Percentiles rank a stretch among this genome's conserved stretches.
These are phyloP conservation scores for Ciconia stormi DNA, from an alignment of 2,113 vertebrate species.

Conservation along the genomic window DNA sequence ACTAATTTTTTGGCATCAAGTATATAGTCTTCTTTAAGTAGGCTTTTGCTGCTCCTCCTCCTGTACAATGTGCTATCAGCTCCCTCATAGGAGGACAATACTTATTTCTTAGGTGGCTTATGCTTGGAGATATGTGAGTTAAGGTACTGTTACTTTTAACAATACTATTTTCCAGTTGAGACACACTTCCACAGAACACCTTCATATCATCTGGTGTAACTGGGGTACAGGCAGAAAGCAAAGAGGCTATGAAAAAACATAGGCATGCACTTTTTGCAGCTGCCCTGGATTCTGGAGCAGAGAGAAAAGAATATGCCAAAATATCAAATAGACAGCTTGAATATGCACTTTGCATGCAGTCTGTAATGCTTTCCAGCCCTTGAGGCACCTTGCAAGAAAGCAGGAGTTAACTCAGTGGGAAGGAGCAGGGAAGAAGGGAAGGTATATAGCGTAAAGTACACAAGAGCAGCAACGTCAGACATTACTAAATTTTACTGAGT, in stretches of 20 bases:
- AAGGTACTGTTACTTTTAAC: neutral
- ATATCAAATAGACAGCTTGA: neutral
- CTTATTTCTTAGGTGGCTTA: neutral
- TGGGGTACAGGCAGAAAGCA: neutral
- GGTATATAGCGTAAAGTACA: neutral
- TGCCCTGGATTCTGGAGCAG: neutral
- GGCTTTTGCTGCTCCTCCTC: neutral
- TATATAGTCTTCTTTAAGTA: neutral
- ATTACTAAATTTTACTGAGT: neutral
- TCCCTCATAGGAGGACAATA: neutral
- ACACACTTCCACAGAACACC: neutral
- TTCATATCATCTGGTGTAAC: neutral
- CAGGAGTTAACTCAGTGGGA: neutral
- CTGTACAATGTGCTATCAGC: neutral
- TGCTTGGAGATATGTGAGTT: neutral
- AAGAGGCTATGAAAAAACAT: neutral
- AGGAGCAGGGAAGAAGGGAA: neutral
- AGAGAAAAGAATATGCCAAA: neutral
- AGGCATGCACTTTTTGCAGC: neutral
- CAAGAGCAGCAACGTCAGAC: neutral
- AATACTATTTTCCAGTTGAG: neutral
- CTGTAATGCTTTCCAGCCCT: neutral
- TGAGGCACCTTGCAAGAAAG: neutral
- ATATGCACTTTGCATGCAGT: neutral
- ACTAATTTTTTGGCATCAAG: neutral